Evolutionary conservation across 2,797 vertebrate genomes (phyloP).

Genomic region (Pseudomugil gertrudae): DNA sequence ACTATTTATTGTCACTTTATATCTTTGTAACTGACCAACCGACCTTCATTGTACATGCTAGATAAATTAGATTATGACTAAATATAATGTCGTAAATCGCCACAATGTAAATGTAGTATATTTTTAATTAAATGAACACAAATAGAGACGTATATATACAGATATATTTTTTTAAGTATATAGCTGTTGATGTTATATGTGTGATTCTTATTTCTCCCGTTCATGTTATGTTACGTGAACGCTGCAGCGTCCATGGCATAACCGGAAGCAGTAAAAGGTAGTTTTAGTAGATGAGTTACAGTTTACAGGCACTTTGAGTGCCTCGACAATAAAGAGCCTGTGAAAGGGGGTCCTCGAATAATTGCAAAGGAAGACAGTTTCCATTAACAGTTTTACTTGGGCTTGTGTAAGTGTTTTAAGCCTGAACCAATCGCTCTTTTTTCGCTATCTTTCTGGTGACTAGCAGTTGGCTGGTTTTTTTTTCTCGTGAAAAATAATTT

Average conservation of each 20-base stretch:
- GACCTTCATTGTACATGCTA: neutral
- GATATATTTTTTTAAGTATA: too few species aligned
- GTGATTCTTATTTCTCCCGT: fast-evolving
- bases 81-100: neutral
- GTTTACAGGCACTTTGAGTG: slow-evolving; percentile 11
- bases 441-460: neutral
- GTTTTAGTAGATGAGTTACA: neutral
- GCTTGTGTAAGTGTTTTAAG: slow-evolving; percentile 20
- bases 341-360: neutral
- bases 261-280: neutral
- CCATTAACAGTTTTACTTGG: neutral
- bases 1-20: neutral
- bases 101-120: too few species aligned
- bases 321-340: neutral
- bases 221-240: neutral
- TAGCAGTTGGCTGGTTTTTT: neutral
- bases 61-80: neutral
- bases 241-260: slow-evolving; percentile 16
- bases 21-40: neutral
- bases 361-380: fast-evolving
- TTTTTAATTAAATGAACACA: too few species aligned
- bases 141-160: too few species aligned
- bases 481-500: neutral
- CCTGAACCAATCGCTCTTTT: neutral
- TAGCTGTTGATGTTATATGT: too few species aligned